Evolutionary conservation across 2,113 vertebrate genomes (phyloP), one percentile per base, ranked within the genome.

Genomic region (Noturus placidus): DNA sequence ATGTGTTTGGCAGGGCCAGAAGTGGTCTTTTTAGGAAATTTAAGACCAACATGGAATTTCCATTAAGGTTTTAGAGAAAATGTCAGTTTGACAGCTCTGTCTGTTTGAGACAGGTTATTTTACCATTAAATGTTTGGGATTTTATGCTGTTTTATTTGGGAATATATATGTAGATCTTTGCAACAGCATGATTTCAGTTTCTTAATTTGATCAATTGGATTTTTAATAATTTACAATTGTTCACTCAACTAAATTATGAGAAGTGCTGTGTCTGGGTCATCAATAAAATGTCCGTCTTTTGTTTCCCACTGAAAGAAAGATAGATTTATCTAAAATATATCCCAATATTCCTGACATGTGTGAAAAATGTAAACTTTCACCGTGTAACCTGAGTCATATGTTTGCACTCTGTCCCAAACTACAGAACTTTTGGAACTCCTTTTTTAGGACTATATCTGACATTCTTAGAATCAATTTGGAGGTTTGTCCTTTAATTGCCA

Each of bases 41-140:
- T 77, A 86, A 86, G 35, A 77, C 57, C 72, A 78, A 78, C 72
- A 65, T 52, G 57, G 84, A 79, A 63, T 78, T 79, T 65, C 57
- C 74, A 80, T 80, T 80, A 56, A 56, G 52, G 50, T 56, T 77
- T 77, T 50, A 77, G 11, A 77, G 15, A 59, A 35, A 77, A 61
- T 61, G 25, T 38, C 69, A 76, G 27, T 42, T 78, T 63, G 56
- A 76, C 59, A 5, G 65, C n/a, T 74, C 35, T 52, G 46, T 63
- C 14, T 1, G 35, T 63, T 85, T 54, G 61, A 70, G 46, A 27
- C 69, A 46, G 7, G 8, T 57, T 57, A 33, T 50, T 78, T 52
- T 42, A 25, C 3, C 17, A 30, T 78, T 14, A 5, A 59, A 59
- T 19, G 19, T 61, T 56, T 46, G 25, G 22, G 27, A 5, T 13